Conservation (phyloP, 2,113 vertebrate species). For the Solenodon paradoxus region DNA sequence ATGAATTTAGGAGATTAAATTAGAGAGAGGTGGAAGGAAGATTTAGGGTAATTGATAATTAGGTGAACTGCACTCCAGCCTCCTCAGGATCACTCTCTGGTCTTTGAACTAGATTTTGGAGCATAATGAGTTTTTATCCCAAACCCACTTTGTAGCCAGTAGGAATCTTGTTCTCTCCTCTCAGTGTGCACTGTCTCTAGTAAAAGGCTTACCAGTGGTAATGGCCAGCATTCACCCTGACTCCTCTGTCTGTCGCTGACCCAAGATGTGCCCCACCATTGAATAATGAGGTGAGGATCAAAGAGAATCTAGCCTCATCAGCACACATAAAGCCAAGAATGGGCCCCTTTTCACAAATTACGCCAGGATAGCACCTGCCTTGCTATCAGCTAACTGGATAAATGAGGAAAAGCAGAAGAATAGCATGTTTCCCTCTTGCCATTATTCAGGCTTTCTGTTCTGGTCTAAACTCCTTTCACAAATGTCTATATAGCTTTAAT, state of each 20-base stretch:
- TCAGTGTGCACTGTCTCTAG: conserved; percentile 28
- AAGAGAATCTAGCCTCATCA: not conserved
- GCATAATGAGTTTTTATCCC: conserved; percentile 61
- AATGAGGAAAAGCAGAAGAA: not conserved
- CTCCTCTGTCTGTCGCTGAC: not conserved
- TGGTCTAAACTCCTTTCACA: not conserved
- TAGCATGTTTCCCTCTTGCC: not conserved
- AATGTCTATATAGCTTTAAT: not conserved
- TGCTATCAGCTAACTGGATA: not conserved
- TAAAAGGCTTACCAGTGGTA: conserved; percentile 44
- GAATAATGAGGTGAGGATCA: conserved; percentile 57
- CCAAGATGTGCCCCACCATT: not conserved
- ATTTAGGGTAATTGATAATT: conserved; percentile 63
- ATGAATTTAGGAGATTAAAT: conserved; percentile 67
- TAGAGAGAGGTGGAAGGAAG: conserved; percentile 47
- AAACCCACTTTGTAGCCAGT: conserved; percentile 41
- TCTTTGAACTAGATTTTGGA: conserved; percentile 60
- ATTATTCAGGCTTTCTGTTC: not conserved
- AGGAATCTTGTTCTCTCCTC: conserved; percentile 21
- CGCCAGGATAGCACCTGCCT: not conserved
- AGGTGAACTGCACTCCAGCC: conserved; percentile 50
- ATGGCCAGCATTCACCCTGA: not conserved
- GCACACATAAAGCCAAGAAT: not conserved
- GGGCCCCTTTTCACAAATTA: conserved; percentile 19
- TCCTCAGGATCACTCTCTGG: conserved; percentile 45